These are phyloP conservation scores for Grallaria varia DNA, from an alignment of 2,113 vertebrate species.

Conservation along the genomic window DNA sequence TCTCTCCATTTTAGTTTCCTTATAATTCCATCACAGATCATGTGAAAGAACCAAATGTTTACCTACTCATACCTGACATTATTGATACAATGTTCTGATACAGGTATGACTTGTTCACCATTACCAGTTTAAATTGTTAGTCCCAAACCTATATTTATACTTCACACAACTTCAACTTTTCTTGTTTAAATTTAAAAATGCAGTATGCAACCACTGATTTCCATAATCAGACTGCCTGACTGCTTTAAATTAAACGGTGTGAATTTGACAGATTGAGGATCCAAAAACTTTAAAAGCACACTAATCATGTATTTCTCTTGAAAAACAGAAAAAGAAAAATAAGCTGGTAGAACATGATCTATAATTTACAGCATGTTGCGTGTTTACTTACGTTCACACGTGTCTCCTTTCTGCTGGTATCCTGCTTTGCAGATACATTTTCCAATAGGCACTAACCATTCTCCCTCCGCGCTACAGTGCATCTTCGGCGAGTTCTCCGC, in stretches of 20 bases:
- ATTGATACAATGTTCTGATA: not conserved
- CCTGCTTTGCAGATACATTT: constrained; percentile 99
- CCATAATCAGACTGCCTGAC: not conserved
- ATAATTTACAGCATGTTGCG: not conserved
- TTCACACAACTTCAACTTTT: not conserved
- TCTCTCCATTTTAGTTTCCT: not conserved
- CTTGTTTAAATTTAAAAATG: not conserved
- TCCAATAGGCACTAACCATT: constrained; percentile 99
- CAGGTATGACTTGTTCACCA: not conserved
- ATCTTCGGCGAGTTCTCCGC: constrained; percentile 97
- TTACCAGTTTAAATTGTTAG: not conserved
- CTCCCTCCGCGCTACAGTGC: constrained; percentile 98
- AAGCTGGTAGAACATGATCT: not conserved
- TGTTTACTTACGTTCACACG: constrained; percentile 93
- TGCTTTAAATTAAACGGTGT: not conserved
- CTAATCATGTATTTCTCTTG: not conserved
- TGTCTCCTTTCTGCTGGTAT: constrained; percentile 97
- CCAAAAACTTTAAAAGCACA: not conserved
- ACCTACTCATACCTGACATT: not conserved
- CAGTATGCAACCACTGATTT: not conserved
- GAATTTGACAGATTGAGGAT: not conserved
- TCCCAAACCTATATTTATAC: not conserved
- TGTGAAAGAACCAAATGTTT: not conserved
- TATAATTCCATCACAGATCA: not conserved
- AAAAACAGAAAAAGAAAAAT: not conserved